Evolutionary conservation across 1,140 invertebrate species (phyloP).

Genomic region (Drosophila ananassae): DNA sequence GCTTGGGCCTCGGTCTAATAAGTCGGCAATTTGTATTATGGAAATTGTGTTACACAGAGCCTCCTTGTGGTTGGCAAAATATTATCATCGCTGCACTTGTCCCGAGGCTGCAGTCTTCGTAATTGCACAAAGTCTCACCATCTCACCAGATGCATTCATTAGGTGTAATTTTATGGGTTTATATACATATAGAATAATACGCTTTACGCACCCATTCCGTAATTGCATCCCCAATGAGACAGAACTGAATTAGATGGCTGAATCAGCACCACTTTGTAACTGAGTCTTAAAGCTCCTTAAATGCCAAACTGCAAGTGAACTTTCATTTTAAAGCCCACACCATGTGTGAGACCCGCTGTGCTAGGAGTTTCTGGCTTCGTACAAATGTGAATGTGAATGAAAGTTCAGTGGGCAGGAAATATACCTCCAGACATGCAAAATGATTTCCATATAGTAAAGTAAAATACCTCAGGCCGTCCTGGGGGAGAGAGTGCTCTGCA

Average conservation of each 20-base stretch:
- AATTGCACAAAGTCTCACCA: slow-evolving; percentile 11
- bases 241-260: slow-evolving; percentile 26
- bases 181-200: slow-evolving; percentile 5
- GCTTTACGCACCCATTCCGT: slow-evolving; percentile 39
- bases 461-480: not conserved
- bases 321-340: slow-evolving; percentile 56
- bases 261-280: not conserved
- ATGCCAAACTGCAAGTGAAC: slow-evolving; percentile 37
- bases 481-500: slow-evolving; percentile 12
- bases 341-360: slow-evolving; percentile 19
- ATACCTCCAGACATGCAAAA: slow-evolving; percentile 20
- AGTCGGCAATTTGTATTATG: slow-evolving; percentile 48
- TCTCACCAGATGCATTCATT: slow-evolving; percentile 36
- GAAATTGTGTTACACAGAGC: slow-evolving; percentile 21
- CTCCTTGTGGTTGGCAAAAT: slow-evolving; percentile 2
- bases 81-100: slow-evolving; percentile 3
- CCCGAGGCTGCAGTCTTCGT: not conserved
- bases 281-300: slow-evolving; percentile 41
- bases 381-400: slow-evolving; percentile 40
- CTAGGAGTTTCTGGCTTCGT: slow-evolving; percentile 11
- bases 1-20: slow-evolving; percentile 40
- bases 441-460: slow-evolving; percentile 39
- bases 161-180: not conserved
- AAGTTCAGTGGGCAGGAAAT: slow-evolving; percentile 72
- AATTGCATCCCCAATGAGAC: slow-evolving; percentile 54